Base-by-base conservation (phyloP, 2,797 vertebrate genomes). In the Streptopelia turtur region DNA sequence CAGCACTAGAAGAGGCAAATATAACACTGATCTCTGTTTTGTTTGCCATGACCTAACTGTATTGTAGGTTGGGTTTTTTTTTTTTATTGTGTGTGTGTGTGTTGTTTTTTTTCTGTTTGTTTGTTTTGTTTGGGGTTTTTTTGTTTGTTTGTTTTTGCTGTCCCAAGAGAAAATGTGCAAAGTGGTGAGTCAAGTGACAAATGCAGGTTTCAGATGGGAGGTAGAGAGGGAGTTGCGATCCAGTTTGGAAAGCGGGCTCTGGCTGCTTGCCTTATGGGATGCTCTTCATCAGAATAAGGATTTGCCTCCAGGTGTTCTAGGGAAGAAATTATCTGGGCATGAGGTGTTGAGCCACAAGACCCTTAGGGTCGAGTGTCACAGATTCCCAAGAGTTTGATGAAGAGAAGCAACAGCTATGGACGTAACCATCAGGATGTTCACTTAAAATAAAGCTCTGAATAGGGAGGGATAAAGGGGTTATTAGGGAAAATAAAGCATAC, bases 21-120 rank as follows among this genome's bases (percentile, higher is more conserved):
- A 2, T 1, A 60, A 63, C 24, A 22, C 0, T 1, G 5, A 39
- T 24, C 28, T 17, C 28, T 13, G 18, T 49, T 28, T 33, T n/a
- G 11, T 55, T 74, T 49, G 31, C 22, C 11, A 4, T 13, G 60
- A 61, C 4, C 23, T 17, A 33, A 31, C 18, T 3, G 8, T 8
- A 16, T 3, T 23, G 30, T 1, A 35, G 16, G 5, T 50, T 23
- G 22, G 6, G 13, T 47, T 21, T 47, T 47, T 47, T 47, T 37
- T 39, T 39, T 39, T 39, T 13, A 39, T 39, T 39, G 39, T 14
- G 39, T 39, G 39, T 39, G 39, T 39, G 37, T 39, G 39, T 39
- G 11, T 22, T 47, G 8, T 23, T 49, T 49, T 22, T 23, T 16
- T 22, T 17, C 6, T 16, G 22, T 53, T 8, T 14, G 39, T 39